Conservation (phyloP, 2,888 invertebrate species). For the Linnaemya vulpina region DNA sequence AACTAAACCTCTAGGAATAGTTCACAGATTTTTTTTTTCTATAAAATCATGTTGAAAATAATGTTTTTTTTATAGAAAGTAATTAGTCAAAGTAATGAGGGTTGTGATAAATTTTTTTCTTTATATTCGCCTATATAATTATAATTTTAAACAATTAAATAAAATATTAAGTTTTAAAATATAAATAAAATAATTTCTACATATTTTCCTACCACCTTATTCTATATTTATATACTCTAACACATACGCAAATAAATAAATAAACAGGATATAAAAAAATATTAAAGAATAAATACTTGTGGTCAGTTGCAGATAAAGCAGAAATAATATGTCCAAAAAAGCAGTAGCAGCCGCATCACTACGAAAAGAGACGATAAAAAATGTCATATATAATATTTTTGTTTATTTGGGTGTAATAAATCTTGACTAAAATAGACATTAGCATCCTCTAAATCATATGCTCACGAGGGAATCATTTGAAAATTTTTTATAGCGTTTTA, state of each 20-base stretch:
- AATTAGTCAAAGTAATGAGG: no score
- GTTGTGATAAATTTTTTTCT: no score
- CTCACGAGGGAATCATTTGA: background rate
- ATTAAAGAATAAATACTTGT: slow-evolving; percentile 53
- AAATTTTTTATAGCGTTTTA: slow-evolving; percentile 1
- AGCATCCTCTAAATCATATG: slow-evolving; percentile 64
- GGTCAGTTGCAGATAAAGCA: slow-evolving; percentile 67
- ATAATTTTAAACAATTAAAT: background rate
- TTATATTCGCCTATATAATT: background rate
- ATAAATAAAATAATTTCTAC: background rate
- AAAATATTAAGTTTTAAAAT: background rate
- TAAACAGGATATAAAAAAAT: background rate
- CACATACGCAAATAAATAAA: background rate
- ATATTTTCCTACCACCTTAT: background rate
- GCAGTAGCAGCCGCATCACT: background rate
- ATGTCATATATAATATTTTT: slow-evolving; percentile 62
- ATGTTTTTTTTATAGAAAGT: no score
- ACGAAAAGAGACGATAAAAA: slow-evolving; percentile 10
- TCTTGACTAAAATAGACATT: slow-evolving; percentile 66
- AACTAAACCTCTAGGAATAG: no score
- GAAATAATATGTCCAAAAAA: slow-evolving; percentile 26
- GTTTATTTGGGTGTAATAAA: slow-evolving; percentile 66
- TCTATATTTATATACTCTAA: background rate
- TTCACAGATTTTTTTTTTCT: no score
- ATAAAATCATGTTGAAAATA: no score